Conservation (phyloP, 1,140 invertebrate species). For the Eubasilissa regina region DNA sequence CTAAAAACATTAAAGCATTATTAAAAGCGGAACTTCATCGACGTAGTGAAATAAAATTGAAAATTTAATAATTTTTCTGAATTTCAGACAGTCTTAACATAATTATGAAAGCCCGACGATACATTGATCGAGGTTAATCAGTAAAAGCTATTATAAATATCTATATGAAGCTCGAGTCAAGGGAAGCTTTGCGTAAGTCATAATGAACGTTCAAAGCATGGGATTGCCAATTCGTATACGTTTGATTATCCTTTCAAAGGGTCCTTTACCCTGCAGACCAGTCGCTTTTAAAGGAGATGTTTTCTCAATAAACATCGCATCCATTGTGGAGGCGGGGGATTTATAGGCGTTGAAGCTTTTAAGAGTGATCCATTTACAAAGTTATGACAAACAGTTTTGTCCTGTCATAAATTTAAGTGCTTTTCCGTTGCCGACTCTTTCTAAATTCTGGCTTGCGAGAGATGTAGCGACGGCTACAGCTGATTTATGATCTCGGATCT, state of each 20-base stretch:
- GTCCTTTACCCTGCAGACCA: background rate
- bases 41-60: too few species aligned
- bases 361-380: constrained; percentile 59
- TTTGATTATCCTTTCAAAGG: constrained; percentile 27
- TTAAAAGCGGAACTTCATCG: too few species aligned
- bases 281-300: constrained; percentile 35
- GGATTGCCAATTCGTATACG: background rate
- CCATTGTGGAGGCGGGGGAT: constrained; percentile 31
- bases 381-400: constrained; percentile 60
- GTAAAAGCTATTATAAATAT: too few species aligned
- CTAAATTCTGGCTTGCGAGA: constrained; percentile 45
- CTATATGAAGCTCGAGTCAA: background rate
- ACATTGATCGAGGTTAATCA: too few species aligned
- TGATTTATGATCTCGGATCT: constrained; percentile 45
- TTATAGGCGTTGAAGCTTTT: constrained; percentile 55
- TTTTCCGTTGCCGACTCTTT: constrained; percentile 55
- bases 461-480: constrained; percentile 22
- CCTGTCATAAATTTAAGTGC: constrained; percentile 59
- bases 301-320: constrained; percentile 46
- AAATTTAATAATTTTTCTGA: too few species aligned
- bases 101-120: too few species aligned
- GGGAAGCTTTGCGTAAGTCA: constrained; percentile 13
- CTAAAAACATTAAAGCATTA: too few species aligned
- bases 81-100: too few species aligned
- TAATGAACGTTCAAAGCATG: constrained; percentile 27